Percentiles rank a stretch among this genome's conserved stretches.
These are phyloP conservation scores for Lipotes vexillifer DNA, from an alignment of 2,113 vertebrate species.

Conservation along the genomic window DNA sequence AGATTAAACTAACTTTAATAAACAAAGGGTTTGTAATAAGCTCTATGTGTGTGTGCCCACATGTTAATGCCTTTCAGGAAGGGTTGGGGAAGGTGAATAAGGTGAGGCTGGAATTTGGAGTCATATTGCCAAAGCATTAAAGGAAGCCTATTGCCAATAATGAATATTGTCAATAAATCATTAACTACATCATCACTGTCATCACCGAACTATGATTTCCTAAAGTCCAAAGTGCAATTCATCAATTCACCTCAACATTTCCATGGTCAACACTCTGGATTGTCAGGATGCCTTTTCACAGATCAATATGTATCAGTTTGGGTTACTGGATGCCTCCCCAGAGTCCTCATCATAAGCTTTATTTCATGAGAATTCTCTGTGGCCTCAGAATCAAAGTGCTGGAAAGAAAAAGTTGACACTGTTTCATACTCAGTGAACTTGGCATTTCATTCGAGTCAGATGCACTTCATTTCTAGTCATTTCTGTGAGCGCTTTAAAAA, in stretches of 20 bases:
- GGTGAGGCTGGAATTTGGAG: not conserved
- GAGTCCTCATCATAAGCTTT: not conserved
- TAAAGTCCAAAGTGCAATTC: not conserved
- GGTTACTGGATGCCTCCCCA: not conserved
- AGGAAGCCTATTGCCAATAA: not conserved
- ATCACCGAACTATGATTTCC: not conserved
- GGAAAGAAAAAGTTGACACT: not conserved
- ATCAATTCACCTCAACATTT: not conserved
- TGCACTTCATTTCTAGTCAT: slow-evolving; percentile 13
- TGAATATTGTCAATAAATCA: not conserved
- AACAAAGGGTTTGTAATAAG: not conserved
- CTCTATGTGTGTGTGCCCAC: not conserved
- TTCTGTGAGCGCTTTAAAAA: not conserved
- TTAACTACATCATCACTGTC: not conserved
- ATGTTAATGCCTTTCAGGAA: not conserved
- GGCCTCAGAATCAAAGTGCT: slow-evolving; percentile 24
- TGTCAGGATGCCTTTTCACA: not conserved
- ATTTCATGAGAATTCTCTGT: slow-evolving; percentile 1
- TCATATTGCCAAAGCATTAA: not conserved
- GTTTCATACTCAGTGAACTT: slow-evolving; percentile 5
- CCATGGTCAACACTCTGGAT: not conserved
- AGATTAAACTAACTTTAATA: not conserved
- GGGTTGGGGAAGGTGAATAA: not conserved
- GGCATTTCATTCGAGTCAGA: slow-evolving; percentile 16
- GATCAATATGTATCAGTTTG: not conserved